Conservation (phyloP, 1,140 invertebrate genomes). For the Rhopalosiphum maidis region DNA sequence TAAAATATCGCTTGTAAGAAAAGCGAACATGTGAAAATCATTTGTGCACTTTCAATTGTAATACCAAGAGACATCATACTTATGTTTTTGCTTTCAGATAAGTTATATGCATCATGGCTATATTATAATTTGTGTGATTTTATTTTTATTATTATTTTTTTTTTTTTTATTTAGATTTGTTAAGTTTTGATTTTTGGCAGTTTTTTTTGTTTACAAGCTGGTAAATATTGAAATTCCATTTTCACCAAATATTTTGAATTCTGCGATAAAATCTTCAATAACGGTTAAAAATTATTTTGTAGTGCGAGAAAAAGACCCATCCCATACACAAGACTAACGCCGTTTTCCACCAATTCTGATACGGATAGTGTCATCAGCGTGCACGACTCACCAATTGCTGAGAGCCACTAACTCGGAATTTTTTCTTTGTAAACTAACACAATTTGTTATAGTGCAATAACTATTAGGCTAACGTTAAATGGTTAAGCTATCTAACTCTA, state of each 20-base stretch:
- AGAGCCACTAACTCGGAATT: constrained; percentile 44
- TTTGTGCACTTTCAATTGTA: constrained; percentile 24
- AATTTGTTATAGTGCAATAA: constrained; percentile 49
- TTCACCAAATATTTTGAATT: constrained; percentile 31
- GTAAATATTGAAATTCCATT: constrained; percentile 50
- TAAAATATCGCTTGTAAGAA: constrained; percentile 28
- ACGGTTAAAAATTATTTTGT: constrained; percentile 57
- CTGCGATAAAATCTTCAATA: constrained; percentile 42
- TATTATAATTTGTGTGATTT: constrained; percentile 48
- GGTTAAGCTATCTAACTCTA: constrained; percentile 23
- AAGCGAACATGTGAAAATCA: constrained; percentile 9
- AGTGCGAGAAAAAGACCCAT: constrained; percentile 61
- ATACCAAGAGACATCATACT: not conserved
- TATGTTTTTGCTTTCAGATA: constrained; percentile 51
- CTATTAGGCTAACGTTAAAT: constrained; percentile 18
- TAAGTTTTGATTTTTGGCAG: constrained; percentile 52
- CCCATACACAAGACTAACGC: constrained; percentile 60
- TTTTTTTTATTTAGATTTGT: constrained; percentile 52
- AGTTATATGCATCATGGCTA: constrained; percentile 24
- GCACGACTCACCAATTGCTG: constrained; percentile 49
- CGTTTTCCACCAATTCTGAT: constrained; percentile 58
- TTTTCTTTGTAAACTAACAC: constrained; percentile 15
- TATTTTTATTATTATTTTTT: constrained; percentile 33
- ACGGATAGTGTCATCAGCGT: constrained; percentile 57
- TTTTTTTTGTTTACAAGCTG: constrained; percentile 54